A percentile compares a stretch with the other conserved stretches of the same genome.
These are phyloP conservation scores for Euplexia lucipara DNA, from an alignment of 2,888 invertebrate genomes.

Conservation along the genomic window DNA sequence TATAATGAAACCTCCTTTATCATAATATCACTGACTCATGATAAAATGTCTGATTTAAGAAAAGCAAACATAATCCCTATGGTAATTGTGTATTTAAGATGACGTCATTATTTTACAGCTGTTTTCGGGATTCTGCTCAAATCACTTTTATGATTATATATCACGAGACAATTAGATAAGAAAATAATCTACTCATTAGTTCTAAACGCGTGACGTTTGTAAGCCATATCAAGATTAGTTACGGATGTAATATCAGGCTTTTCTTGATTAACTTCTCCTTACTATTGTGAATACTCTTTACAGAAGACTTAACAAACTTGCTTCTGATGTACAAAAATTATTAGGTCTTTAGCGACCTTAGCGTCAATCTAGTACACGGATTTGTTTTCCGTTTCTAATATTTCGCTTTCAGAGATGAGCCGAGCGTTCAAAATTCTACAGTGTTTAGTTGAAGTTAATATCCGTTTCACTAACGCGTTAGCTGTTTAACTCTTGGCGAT, in stretches of 20 bases:
- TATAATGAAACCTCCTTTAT: neutral
- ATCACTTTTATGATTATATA: constrained; percentile 11
- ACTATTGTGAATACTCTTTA: no score
- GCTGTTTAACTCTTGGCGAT: no score
- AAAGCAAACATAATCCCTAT: neutral
- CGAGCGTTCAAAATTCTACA: no score
- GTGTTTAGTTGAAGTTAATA: no score
- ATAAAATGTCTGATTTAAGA: neutral
- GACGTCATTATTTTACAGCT: constrained; percentile 10
- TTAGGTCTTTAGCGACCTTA: no score
- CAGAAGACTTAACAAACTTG: neutral
- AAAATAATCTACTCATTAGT: neutral
- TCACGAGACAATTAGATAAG: constrained; percentile 7
- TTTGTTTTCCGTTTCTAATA: no score
- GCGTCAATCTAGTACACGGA: no score
- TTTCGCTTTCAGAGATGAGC: no score
- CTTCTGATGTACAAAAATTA: no score
- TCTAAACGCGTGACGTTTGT: constrained; percentile 6
- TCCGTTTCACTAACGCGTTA: no score
- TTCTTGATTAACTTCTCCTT: neutral
- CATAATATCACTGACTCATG: neutral
- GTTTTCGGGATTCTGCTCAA: neutral
- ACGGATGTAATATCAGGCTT: neutral
- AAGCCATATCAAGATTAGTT: neutral
- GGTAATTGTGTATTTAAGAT: neutral